Evolutionary conservation across 1,140 invertebrate species (phyloP).

Genomic region (Macrobrachium rosenbergii): DNA sequence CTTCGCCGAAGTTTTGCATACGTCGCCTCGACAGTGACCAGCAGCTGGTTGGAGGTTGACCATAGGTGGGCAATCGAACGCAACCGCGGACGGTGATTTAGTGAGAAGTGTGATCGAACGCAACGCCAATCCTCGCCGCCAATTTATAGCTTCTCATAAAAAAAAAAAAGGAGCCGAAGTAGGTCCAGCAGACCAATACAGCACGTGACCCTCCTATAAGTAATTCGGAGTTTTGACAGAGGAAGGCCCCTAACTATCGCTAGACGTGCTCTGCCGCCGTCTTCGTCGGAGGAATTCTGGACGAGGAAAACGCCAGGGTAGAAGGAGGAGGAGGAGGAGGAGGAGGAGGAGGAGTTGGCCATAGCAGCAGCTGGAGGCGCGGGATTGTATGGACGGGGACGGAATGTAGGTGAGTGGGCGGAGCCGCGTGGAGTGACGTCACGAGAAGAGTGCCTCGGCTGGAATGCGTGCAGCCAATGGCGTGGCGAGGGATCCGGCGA

Average conservation of each 20-base stretch:
- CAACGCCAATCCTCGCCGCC: too few species aligned
- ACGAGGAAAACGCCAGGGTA: background rate
- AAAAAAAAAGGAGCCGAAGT: too few species aligned
- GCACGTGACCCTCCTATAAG: background rate
- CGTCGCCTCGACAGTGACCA: too few species aligned
- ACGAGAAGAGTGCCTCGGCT: slow-evolving; percentile 26
- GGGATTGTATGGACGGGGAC: slow-evolving; percentile 39
- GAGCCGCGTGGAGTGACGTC: slow-evolving; percentile 26
- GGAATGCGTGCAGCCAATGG: background rate
- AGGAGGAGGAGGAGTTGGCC: slow-evolving; percentile 29
- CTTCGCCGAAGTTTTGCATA: too few species aligned
- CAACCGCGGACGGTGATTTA: too few species aligned
- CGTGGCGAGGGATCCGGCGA: slow-evolving; percentile 1
- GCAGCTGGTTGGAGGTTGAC: too few species aligned
- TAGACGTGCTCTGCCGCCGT: slow-evolving; percentile 30
- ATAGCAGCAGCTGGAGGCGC: slow-evolving; percentile 55
- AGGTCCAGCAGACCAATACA: background rate
- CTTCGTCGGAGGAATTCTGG: slow-evolving; percentile 20
- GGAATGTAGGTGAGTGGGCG: slow-evolving; percentile 50
- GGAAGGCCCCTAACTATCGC: background rate
- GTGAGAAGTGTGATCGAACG: too few species aligned
- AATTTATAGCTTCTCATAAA: too few species aligned
- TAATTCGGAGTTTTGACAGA: background rate
- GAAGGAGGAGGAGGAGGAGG: background rate
- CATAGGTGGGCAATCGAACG: too few species aligned